Base-by-base conservation (phyloP, 2,888 invertebrate genomes). In the Apomyelois bistriatella region DNA sequence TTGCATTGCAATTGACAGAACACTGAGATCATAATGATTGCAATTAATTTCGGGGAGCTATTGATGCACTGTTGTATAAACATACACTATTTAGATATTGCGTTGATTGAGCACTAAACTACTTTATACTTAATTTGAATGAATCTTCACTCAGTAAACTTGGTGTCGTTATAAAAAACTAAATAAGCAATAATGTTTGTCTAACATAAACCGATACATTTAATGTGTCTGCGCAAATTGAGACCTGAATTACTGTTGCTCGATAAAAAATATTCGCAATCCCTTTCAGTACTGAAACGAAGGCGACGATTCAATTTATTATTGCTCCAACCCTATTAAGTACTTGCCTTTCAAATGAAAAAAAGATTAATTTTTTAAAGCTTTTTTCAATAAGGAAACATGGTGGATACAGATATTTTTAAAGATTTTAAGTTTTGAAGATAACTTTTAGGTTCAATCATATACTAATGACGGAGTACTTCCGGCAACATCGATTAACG, bases 241-340 rank as follows among this genome's bases (percentile, higher is more conserved):
- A 43, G 35, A 35, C 32, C n/a, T 43, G 36, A 52, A 43, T 51
- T 36, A 37, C 43, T 43, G 43, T 52, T 35, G 10, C 30, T 15
- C n/a, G 7, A 22, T 37, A 58, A 58, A 57, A 56, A 56, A 53
- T 43, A 52, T 46, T 55, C 40, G 43, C 55, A 53, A 53, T 55
- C 55, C 52, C 53, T 55, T 58, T 58, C 47, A 57, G 35, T 17
- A 48, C 35, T 28, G 53, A 37, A 36, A 55, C 28, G 52, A 58
- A 53, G 46, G 55, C 54, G 57, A 55, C 53, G 53, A 60, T 60
- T 60, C 58, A 58, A 60, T 58, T 60, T 57, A 56, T 57, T 57
- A 60, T 55, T 58, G 55, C 55, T 47, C 46, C 37, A 54, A 55
- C 51, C 55, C 53, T 53, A 59, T 55, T 55, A 43, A 48, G 53